Evolutionary conservation across 2,113 vertebrate genomes (phyloP).

Genomic region (Erythrocercus mccallii): DNA sequence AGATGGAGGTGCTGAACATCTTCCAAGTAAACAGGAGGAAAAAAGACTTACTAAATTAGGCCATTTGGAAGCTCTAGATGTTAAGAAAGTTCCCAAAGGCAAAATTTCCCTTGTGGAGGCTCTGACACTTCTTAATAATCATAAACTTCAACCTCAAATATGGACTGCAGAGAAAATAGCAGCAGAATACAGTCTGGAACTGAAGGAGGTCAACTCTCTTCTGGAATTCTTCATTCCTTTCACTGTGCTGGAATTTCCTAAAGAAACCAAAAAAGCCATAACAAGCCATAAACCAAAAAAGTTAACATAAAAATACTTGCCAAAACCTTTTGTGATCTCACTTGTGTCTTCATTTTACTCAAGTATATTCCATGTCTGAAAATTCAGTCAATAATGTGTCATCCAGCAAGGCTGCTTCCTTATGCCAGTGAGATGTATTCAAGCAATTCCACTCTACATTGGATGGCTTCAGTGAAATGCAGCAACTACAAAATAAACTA

Average conservation of each 20-base stretch:
- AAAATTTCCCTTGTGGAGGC: constrained; percentile 85
- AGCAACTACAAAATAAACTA: neutral
- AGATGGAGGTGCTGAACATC: constrained; percentile 5
- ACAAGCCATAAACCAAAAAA: neutral
- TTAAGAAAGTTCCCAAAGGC: constrained; percentile 82
- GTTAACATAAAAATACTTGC: constrained; percentile 69
- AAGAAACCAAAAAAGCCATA: constrained; percentile 72
- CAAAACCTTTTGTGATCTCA: neutral
- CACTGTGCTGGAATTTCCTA: constrained; percentile 74
- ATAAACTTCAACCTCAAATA: constrained; percentile 79
- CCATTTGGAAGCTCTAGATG: constrained; percentile 43
- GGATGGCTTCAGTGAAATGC: neutral
- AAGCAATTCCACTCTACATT: neutral
- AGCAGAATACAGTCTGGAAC: constrained; percentile 83
- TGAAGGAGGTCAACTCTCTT: constrained; percentile 81
- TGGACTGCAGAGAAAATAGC: constrained; percentile 89
- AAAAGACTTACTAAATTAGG: constrained; percentile 72
- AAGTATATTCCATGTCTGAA: neutral
- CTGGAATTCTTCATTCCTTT: constrained; percentile 87
- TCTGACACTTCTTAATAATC: constrained; percentile 82
- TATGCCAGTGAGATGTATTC: neutral
- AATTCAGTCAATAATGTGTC: neutral
- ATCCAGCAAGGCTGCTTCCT: neutral
- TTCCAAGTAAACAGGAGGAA: constrained; percentile 53
- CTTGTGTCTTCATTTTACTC: neutral